Base-by-base conservation (phyloP, 2,797 vertebrate genomes). In the Cuculus canorus region DNA sequence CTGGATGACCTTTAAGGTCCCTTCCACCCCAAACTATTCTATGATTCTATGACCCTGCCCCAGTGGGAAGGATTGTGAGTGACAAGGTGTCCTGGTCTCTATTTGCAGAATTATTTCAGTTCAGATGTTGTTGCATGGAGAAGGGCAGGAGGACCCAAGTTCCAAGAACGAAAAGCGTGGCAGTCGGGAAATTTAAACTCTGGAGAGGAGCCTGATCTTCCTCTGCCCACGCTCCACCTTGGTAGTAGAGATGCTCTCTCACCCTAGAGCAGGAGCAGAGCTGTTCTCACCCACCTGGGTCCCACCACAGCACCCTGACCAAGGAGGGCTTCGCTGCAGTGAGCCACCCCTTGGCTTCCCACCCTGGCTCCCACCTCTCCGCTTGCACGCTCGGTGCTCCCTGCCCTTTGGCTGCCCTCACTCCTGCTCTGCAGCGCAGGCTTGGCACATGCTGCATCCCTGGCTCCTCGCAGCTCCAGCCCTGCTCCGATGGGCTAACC, bases 351-450 rank as follows among this genome's bases (percentile, higher is more conserved):
- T 21, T 1, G 0, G 27, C 37, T 50, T 39, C 84, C 63, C 73
- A 35, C 16, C 47, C 30, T 0, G 0, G 63, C 30, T 56, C 25
- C 33, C 2, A 1, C 33, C 41, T 33, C 22, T 1, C 30, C 3
- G 2, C 4, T 19, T 7, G 47, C 48, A 23, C 3, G 1, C 43
- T 18, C 30, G 0, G 17, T 3, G 7, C 69, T 63, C 89, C 85
- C 17, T 41, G 65, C 48, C 75, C 85, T 77, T 66, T 61, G 59
- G 69, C 57, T 52, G 60, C 11, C 43, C 70, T 23, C n/a, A 0
- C 28, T 52, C 41, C 60, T 30, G 59, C 80, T 71, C 75, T 6
- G 0, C 56, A 15, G 45, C 5, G 0, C 1, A 8, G 41, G 13
- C 78, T 41, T 35, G 70, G 84, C 69, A 52, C 23, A 0, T 1